Evolutionary conservation across 2,113 vertebrate species (phyloP), one percentile per base, ranked within the genome.

Genomic region (Heloderma charlesbogerti): DNA sequence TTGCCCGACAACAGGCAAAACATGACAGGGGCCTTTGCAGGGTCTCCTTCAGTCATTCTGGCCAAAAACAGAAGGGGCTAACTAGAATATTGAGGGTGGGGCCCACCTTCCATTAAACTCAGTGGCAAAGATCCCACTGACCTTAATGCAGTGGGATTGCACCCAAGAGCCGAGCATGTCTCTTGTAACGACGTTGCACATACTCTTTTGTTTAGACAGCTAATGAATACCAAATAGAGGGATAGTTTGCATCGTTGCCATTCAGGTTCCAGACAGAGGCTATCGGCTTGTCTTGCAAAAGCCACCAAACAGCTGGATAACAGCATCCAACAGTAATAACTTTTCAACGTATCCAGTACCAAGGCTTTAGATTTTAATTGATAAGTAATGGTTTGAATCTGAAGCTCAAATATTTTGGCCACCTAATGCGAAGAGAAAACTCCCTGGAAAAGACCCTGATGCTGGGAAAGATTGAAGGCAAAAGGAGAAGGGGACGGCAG

Each of bases 151-250:
- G 3, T 3, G 27, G 87, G 60, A 66, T 18, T 37, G 71, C 72
- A 37, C 82, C 89, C 60, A 45, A 78, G 83, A 90, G 66, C 60
- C 10, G n/a, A 71, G 13, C 27, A 4, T 69, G 51, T 43, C 77
- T 40, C 83, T 80, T 9, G 6, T 43, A 86, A 86, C 74, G 1
- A 4, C 67, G 93, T 95, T 86, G 72, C 89, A 74, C 74, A 93
- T 91, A 94, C 83, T 90, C 89, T 95, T 94, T 92, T 93, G 92
- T 92, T 92, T 92, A 86, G 92, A 91, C 83, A 93, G 87, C 83
- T 96, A 96, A 96, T 96, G 93, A 95, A 95, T 95, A 92, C 95
- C 96, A 96, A 96, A 97, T 94, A 93, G 92, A 75, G 34, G 0
- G 75, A 85, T 51, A 8, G 67, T 25, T 86, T 79, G 92, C 94